Conservation (phyloP, 92 coral and sea anemone genomes). For the Muricea muricata region DNA sequence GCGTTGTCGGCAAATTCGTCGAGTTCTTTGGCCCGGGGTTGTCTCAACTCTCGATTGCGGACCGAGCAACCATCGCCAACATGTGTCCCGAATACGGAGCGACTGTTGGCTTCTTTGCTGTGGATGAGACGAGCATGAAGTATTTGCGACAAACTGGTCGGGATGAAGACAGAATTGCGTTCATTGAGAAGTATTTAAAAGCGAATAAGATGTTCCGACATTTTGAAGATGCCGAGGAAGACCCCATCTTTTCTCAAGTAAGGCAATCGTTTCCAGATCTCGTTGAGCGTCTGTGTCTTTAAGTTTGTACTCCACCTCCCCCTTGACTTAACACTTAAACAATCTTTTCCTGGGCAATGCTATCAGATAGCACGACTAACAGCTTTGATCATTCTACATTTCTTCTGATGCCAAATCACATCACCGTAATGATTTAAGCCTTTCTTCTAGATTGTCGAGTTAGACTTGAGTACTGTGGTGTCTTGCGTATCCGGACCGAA, state of each 20-base stretch:
- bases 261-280: background rate
- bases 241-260: slow-evolving; percentile 96
- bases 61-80: slow-evolving; percentile 96
- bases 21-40: slow-evolving; percentile 99
- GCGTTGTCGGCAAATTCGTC: slow-evolving; percentile 98
- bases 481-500: slow-evolving; percentile 96
- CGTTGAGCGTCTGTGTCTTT: no score
- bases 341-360: no score
- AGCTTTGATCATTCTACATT: no score
- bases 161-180: slow-evolving; percentile 71
- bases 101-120: slow-evolving; percentile 94
- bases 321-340: no score
- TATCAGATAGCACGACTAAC: no score
- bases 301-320: no score
- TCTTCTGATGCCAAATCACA: no score
- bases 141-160: slow-evolving; percentile 95
- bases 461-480: slow-evolving; percentile 86
- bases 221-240: slow-evolving; percentile 75
- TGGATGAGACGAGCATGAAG: slow-evolving; percentile 85
- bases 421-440: no score
- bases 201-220: slow-evolving; percentile 92
- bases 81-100: slow-evolving; percentile 99
- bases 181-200: slow-evolving; percentile 79
- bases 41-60: slow-evolving; percentile 88
- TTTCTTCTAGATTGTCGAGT: slow-evolving; percentile 74